These are phyloP conservation scores for Beris chalybata DNA, from an alignment of 2,888 invertebrate genomes.

Conservation along the genomic window DNA sequence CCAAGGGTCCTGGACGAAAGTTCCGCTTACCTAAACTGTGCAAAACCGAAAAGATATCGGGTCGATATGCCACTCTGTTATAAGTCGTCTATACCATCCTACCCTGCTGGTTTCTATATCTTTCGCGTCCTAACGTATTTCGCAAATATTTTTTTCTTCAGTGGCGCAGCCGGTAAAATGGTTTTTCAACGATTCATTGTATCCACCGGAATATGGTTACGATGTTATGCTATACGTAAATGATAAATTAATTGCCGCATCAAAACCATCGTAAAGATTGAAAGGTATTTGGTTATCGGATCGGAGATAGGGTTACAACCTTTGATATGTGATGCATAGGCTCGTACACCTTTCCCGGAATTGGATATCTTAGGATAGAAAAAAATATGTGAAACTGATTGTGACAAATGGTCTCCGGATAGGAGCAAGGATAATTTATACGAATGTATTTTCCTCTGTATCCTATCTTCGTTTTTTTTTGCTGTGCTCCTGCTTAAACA, in stretches of 20 bases:
- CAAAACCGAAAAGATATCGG: too few relatives aligned
- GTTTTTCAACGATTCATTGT: too few relatives aligned
- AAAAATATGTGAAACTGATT: constrained; percentile 33
- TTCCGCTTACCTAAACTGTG: too few relatives aligned
- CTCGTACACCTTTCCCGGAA: neutral
- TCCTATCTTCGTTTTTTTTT: constrained; percentile 19
- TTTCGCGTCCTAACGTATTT: too few relatives aligned
- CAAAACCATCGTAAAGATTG: constrained; percentile 28
- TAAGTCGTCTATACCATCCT: too few relatives aligned
- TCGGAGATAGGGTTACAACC: constrained; percentile 26
- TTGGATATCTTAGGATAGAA: neutral
- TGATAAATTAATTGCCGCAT: constrained; percentile 31
- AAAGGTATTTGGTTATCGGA: constrained; percentile 22
- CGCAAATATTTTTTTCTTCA: too few relatives aligned
- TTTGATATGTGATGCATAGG: constrained; percentile 18
- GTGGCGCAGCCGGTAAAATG: too few relatives aligned
- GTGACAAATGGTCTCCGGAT: constrained; percentile 33
- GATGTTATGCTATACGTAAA: constrained; percentile 16
- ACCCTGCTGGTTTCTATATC: too few relatives aligned
- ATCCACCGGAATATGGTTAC: neutral
- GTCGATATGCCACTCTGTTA: too few relatives aligned
- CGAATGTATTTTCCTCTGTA: constrained; percentile 4
- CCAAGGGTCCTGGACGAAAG: too few relatives aligned
- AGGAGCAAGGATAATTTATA: constrained; percentile 28
- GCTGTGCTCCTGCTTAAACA: constrained; percentile 1